phyloP scores from a whole-genome alignment of 2,797 vertebrate genomes.

The Gorsachius magnificus region DNA sequence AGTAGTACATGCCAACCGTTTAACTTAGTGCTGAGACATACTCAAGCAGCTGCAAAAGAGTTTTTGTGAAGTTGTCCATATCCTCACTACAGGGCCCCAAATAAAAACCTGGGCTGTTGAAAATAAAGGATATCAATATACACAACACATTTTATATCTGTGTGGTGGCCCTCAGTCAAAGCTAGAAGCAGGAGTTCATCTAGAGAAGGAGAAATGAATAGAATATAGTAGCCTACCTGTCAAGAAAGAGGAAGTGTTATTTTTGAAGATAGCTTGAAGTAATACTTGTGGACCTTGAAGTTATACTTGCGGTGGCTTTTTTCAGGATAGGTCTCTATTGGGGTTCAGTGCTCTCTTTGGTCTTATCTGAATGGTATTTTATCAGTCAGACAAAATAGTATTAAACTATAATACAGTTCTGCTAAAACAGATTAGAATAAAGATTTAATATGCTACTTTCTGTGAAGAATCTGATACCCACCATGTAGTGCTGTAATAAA shows the following conservation, averaged over 20 bases:
- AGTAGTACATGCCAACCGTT: neutral
- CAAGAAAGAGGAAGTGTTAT: constrained; percentile 11
- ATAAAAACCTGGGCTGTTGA: neutral
- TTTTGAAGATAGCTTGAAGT: constrained; percentile 25
- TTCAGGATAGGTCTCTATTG: constrained; percentile 14
- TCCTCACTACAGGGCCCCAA: neutral
- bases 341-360: constrained; percentile 67
- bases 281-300: neutral
- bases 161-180: neutral
- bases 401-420: constrained; percentile 74
- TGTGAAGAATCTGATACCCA: constrained; percentile 68
- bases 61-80: neutral
- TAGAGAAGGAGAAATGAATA: neutral
- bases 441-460: constrained; percentile 77
- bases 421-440: constrained; percentile 78
- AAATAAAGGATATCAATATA: neutral
- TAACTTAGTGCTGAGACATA: neutral
- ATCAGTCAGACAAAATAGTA: constrained; percentile 77
- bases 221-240: neutral
- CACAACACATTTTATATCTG: neutral
- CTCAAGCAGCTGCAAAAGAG: neutral
- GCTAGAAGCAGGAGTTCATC: neutral
- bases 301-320: neutral
- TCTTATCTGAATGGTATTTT: constrained; percentile 73
- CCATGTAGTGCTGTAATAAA: constrained; percentile 75